A percentile compares a stretch with the other conserved stretches of the same genome.
These are phyloP conservation scores for Zaprionus kolodkinae DNA, from an alignment of 1,140 invertebrate species.

Conservation along the genomic window DNA sequence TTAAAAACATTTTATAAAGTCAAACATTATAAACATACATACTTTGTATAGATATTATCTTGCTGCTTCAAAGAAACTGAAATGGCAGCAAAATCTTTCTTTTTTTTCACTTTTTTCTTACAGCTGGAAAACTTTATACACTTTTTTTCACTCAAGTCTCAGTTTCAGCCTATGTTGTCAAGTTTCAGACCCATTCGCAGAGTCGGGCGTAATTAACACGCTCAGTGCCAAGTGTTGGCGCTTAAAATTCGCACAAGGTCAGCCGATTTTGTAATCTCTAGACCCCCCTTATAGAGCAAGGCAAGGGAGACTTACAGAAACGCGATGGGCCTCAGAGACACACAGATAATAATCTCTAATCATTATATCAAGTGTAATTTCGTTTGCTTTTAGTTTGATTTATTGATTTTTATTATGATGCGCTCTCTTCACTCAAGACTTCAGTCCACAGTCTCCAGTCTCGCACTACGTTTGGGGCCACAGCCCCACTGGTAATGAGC, in stretches of 20 bases:
- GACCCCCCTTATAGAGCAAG: neutral
- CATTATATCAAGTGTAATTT: conserved; percentile 58
- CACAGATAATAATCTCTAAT: conserved; percentile 54
- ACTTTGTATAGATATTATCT: neutral
- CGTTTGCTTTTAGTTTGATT: conserved; percentile 27
- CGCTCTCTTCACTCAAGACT: neutral
- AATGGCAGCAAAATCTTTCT: neutral
- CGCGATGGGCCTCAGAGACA: neutral
- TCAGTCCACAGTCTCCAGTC: neutral
- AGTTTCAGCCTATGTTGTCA: conserved; percentile 34
- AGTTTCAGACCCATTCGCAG: conserved; percentile 43
- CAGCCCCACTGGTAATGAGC: conserved; percentile 38
- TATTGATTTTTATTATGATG: conserved; percentile 35
- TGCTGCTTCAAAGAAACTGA: neutral
- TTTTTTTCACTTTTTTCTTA: neutral
- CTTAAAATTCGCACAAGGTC: conserved; percentile 66
- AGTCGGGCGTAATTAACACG: conserved; percentile 58
- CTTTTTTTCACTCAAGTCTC: conserved; percentile 9
- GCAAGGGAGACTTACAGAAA: conserved; percentile 12
- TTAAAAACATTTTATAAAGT: neutral
- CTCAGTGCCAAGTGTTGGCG: conserved; percentile 56
- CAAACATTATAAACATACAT: neutral
- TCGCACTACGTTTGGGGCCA: conserved; percentile 15
- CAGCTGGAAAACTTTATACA: conserved; percentile 19
- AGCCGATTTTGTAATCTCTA: conserved; percentile 52